Percentiles rank a stretch among this genome's conserved stretches.
These are phyloP conservation scores for Crotalus helleri DNA, from an alignment of 2,113 vertebrate genomes.

Conservation along the genomic window DNA sequence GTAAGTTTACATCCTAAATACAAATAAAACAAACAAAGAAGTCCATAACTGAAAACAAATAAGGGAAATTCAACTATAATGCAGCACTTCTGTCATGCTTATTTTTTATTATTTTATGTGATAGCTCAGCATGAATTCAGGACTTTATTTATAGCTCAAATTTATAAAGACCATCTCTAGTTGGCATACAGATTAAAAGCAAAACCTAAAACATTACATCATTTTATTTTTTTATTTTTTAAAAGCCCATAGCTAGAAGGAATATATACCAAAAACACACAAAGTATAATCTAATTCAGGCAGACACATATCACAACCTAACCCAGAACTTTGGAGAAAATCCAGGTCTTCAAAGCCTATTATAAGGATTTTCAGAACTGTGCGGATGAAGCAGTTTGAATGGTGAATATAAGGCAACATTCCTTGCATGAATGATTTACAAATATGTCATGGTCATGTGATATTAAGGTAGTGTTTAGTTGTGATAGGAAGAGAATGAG, in stretches of 20 bases:
- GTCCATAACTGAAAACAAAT: not conserved
- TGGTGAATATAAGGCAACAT: conserved; percentile 21
- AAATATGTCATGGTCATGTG: conserved; percentile 26
- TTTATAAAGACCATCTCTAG: not conserved
- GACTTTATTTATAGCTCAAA: not conserved
- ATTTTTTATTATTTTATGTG: not conserved
- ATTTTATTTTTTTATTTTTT: not conserved
- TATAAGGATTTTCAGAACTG: conserved; percentile 7
- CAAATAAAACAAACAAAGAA: not conserved
- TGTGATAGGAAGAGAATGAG: conserved; percentile 24
- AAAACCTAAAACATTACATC: not conserved
- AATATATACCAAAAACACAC: not conserved
- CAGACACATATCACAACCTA: not conserved
- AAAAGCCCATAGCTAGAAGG: not conserved
- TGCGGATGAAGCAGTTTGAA: conserved; percentile 20
- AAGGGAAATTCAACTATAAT: not conserved
- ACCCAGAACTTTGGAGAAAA: not conserved
- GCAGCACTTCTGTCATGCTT: not conserved
- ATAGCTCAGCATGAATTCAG: not conserved
- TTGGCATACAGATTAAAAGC: not conserved
- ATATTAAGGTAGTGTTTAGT: conserved; percentile 24
- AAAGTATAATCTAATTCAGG: not conserved
- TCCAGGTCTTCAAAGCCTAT: conserved; percentile 10
- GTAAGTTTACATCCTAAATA: not conserved
- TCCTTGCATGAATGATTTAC: conserved; percentile 38